Evolutionary conservation across 2,113 vertebrate species (phyloP).

Genomic region (Chamaea fasciata): DNA sequence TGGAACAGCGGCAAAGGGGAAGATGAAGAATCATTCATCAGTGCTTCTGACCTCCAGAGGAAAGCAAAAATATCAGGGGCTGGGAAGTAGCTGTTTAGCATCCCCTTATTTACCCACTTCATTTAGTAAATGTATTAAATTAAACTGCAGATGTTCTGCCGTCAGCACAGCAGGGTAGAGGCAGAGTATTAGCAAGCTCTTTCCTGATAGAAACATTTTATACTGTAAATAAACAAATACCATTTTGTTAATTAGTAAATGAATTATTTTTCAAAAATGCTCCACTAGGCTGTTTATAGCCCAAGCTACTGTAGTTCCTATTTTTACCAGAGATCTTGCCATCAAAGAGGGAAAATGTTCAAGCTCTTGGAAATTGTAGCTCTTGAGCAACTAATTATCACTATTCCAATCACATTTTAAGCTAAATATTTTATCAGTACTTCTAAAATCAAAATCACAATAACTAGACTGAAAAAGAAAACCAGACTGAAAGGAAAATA

Average conservation of each 20-base stretch:
- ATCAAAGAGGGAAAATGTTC: background rate
- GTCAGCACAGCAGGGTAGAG: slow-evolving; percentile 59
- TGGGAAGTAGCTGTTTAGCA: slow-evolving; percentile 58
- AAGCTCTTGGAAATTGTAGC: background rate
- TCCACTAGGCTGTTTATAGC: slow-evolving; percentile 61
- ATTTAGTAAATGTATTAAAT: slow-evolving; percentile 75
- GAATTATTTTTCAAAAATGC: slow-evolving; percentile 71
- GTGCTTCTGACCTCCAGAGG: slow-evolving; percentile 43
- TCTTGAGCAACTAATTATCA: slow-evolving; percentile 19
- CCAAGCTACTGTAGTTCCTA: slow-evolving; percentile 37
- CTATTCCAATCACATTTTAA: background rate
- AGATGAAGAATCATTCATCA: background rate
- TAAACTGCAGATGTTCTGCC: slow-evolving; percentile 77
- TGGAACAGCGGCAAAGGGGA: background rate
- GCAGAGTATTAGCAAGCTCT: slow-evolving; percentile 53
- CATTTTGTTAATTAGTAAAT: slow-evolving; percentile 78
- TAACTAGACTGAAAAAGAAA: background rate
- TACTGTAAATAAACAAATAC: slow-evolving; percentile 76
- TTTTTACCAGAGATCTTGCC: slow-evolving; percentile 58
- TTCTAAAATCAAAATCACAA: background rate
- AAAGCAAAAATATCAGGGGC: slow-evolving; percentile 58
- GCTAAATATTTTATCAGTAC: background rate
- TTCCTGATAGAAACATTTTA: slow-evolving; percentile 73
- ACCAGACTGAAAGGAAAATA: background rate
- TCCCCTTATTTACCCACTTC: slow-evolving; percentile 71